These are phyloP conservation scores for Euleptes europaea DNA, from an alignment of 2,113 vertebrate species.

Conservation along the genomic window DNA sequence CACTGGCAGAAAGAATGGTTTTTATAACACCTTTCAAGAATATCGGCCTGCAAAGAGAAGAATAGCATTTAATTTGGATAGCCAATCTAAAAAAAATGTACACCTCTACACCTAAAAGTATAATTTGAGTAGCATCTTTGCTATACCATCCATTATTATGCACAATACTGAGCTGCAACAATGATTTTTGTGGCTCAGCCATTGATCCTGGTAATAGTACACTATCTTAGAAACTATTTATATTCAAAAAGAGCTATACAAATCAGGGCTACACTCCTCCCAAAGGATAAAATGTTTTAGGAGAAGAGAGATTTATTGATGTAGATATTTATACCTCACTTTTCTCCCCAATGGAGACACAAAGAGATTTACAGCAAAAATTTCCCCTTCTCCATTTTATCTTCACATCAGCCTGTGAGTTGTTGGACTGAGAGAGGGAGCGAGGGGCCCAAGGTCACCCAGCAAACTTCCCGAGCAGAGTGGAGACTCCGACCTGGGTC, in stretches of 20 bases:
- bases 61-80: not conserved
- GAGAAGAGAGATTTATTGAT: not conserved
- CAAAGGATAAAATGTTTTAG: not conserved
- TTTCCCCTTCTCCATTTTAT: too few relatives aligned
- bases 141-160: not conserved
- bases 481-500: too few relatives aligned
- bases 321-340: too few relatives aligned
- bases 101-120: not conserved
- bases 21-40: not conserved
- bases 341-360: too few relatives aligned
- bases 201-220: not conserved
- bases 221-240: not conserved
- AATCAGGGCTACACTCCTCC: not conserved
- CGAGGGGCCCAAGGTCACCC: too few relatives aligned
- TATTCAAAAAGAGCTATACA: not conserved
- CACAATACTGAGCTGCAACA: not conserved
- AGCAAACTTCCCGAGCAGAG: too few relatives aligned
- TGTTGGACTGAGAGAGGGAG: too few relatives aligned
- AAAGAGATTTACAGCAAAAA: too few relatives aligned
- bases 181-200: not conserved
- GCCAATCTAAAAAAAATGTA: not conserved
- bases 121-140: not conserved
- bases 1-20: not conserved
- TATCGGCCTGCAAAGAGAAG: not conserved
- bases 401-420: too few relatives aligned